Evolutionary conservation across 1,140 invertebrate genomes (phyloP).

Genomic region (Heliothis subflexa): DNA sequence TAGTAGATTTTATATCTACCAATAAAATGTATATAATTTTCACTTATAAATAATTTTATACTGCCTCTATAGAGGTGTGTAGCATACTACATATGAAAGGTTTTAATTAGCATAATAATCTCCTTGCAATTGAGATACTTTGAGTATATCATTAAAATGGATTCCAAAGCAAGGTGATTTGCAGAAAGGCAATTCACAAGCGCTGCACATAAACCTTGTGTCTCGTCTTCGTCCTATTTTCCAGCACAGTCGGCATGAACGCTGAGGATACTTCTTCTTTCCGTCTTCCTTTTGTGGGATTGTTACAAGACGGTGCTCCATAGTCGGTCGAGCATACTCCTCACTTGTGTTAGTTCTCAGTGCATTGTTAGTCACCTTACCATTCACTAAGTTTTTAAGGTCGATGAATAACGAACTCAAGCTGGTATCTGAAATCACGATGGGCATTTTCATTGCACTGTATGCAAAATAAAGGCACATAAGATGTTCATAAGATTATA

Average conservation of each 20-base stretch:
- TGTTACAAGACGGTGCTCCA: slow-evolving; percentile 80
- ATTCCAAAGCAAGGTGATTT: slow-evolving; percentile 85
- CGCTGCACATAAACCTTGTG: slow-evolving; percentile 84
- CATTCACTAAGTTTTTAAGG: slow-evolving; percentile 83
- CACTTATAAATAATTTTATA: slow-evolving; percentile 17
- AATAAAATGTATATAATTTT: slow-evolving; percentile 17
- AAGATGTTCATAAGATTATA: slow-evolving; percentile 55
- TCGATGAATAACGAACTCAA: slow-evolving; percentile 81
- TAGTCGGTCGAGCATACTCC: slow-evolving; percentile 66
- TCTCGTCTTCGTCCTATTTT: slow-evolving; percentile 81
- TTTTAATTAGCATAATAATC: slow-evolving; percentile 79
- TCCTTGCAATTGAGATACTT: slow-evolving; percentile 79
- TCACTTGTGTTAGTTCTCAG: slow-evolving; percentile 67
- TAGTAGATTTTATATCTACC: slow-evolving; percentile 14
- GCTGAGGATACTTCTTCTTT: slow-evolving; percentile 85
- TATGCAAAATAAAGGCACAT: slow-evolving; percentile 56
- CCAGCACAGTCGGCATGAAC: slow-evolving; percentile 84
- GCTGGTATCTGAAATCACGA: slow-evolving; percentile 85
- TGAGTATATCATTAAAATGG: slow-evolving; percentile 81
- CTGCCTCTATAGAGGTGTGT: slow-evolving; percentile 25
- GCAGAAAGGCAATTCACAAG: slow-evolving; percentile 84
- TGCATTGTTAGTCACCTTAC: slow-evolving; percentile 74
- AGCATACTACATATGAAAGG: slow-evolving; percentile 31
- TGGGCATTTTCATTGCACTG: slow-evolving; percentile 81
- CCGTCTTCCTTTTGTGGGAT: slow-evolving; percentile 86